Evolutionary conservation across 2,797 vertebrate genomes (phyloP).

Genomic region (Microctenopoma stevenorrisi): DNA sequence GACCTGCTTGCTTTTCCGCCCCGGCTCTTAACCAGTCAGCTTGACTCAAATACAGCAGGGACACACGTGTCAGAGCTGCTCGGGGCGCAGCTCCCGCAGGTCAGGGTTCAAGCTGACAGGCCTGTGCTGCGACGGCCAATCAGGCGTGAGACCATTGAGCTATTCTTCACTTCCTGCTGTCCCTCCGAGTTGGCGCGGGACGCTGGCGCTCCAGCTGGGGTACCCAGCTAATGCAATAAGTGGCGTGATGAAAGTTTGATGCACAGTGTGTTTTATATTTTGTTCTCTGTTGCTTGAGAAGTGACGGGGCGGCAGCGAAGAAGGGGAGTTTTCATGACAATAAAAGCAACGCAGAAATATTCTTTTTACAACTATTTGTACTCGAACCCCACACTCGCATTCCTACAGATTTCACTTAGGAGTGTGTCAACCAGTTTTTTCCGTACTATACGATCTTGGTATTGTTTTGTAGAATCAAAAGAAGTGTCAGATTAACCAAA

Average conservation of each 20-base stretch:
- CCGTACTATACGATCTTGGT: neutral
- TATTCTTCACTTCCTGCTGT: constrained; percentile 69
- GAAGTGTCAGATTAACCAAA: neutral
- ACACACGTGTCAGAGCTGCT: constrained; percentile 78
- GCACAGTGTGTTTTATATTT: constrained; percentile 58
- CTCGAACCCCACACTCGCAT: constrained; percentile 29
- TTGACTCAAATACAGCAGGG: constrained; percentile 76
- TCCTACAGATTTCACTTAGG: constrained; percentile 52
- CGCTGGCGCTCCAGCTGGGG: constrained; percentile 15
- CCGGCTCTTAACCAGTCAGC: constrained; percentile 84
- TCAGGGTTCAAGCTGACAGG: constrained; percentile 82
- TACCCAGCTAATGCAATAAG: constrained; percentile 63
- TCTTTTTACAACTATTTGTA: constrained; percentile 65
- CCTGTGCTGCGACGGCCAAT: constrained; percentile 60
- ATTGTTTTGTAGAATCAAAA: neutral
- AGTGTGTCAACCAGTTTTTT: constrained; percentile 50
- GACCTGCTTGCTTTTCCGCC: constrained; percentile 64
- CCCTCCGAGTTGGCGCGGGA: constrained; percentile 50
- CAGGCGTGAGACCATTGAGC: constrained; percentile 67
- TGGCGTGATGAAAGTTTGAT: constrained; percentile 74
- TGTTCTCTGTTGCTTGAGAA: constrained; percentile 59
- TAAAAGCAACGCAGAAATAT: constrained; percentile 75
- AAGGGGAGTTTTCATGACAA: constrained; percentile 64
- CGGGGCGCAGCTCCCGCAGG: constrained; percentile 71
- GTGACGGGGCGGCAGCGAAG: constrained; percentile 36